phyloP scores from a whole-genome alignment of 2,113 vertebrate species.

The Orthonyx spaldingii region DNA sequence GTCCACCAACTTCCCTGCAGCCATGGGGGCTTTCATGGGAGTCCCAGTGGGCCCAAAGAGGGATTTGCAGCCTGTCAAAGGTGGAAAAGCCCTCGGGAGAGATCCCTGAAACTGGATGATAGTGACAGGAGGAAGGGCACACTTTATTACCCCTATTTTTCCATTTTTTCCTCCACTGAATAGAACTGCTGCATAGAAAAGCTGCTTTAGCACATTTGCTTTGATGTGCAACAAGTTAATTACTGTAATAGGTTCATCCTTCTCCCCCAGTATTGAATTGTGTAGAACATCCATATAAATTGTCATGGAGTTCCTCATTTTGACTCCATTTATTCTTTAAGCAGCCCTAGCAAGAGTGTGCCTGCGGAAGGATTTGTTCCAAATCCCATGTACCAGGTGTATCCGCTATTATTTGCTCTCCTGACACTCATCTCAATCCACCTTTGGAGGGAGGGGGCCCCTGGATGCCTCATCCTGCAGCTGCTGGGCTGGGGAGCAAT shows the following conservation, averaged over 20 bases:
- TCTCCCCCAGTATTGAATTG: conserved; percentile 21
- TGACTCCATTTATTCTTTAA: conserved; percentile 58
- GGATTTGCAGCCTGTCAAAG: background rate
- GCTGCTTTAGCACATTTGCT: background rate
- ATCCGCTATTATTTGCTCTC: background rate
- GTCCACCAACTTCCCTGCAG: background rate
- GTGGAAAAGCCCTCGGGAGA: background rate
- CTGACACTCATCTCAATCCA: background rate
- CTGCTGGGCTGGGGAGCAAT: background rate
- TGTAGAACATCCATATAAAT: conserved; percentile 36
- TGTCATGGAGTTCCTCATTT: conserved; percentile 51
- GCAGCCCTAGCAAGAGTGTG: conserved; percentile 29
- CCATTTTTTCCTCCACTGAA: background rate
- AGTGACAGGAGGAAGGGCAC: background rate
- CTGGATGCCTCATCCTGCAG: background rate
- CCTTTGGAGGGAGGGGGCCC: background rate
- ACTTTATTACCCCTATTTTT: background rate
- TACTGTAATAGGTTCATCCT: conserved; percentile 43
- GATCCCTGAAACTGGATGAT: background rate
- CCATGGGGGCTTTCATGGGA: background rate
- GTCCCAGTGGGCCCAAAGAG: no score
- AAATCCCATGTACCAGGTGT: conserved; percentile 7
- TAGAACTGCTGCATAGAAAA: background rate
- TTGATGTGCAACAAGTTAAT: conserved; percentile 50
- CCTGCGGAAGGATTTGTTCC: conserved; percentile 28